These are phyloP conservation scores for Cheilosia soror DNA, from an alignment of 2,888 invertebrate genomes.

Conservation along the genomic window DNA sequence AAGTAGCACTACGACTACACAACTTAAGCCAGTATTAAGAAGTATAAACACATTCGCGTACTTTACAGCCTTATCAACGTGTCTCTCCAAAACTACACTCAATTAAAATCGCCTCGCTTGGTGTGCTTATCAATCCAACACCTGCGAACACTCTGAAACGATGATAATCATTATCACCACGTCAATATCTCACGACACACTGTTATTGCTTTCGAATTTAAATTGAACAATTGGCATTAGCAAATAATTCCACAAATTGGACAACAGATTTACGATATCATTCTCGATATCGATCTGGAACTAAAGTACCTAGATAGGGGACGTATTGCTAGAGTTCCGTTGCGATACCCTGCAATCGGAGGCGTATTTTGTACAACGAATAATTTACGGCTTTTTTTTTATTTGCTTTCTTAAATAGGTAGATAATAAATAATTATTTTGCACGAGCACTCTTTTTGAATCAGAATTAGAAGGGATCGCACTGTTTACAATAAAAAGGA, in stretches of 20 bases:
- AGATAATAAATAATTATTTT: too few relatives aligned
- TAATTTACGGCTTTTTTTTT: too few relatives aligned
- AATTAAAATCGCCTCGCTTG: slow-evolving; percentile 28
- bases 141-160: slow-evolving; percentile 44
- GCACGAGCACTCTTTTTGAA: too few relatives aligned
- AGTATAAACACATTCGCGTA: neutral
- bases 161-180: slow-evolving; percentile 65
- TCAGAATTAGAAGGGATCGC: too few relatives aligned
- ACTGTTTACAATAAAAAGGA: too few relatives aligned
- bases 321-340: neutral
- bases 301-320: neutral
- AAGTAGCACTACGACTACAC: neutral
- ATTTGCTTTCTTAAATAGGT: too few relatives aligned
- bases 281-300: slow-evolving; percentile 32
- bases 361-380: too few relatives aligned
- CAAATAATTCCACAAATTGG: slow-evolving; percentile 61
- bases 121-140: slow-evolving; percentile 59
- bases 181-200: slow-evolving; percentile 47
- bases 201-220: slow-evolving; percentile 42
- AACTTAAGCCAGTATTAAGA: neutral
- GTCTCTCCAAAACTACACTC: slow-evolving; percentile 37
- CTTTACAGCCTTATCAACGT: slow-evolving; percentile 5
- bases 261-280: slow-evolving; percentile 53
- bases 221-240: slow-evolving; percentile 65
- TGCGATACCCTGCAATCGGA: neutral